Evolutionary conservation across 2,113 vertebrate species (phyloP).

Genomic region (Sinocyclocheilus rhinocerous): DNA sequence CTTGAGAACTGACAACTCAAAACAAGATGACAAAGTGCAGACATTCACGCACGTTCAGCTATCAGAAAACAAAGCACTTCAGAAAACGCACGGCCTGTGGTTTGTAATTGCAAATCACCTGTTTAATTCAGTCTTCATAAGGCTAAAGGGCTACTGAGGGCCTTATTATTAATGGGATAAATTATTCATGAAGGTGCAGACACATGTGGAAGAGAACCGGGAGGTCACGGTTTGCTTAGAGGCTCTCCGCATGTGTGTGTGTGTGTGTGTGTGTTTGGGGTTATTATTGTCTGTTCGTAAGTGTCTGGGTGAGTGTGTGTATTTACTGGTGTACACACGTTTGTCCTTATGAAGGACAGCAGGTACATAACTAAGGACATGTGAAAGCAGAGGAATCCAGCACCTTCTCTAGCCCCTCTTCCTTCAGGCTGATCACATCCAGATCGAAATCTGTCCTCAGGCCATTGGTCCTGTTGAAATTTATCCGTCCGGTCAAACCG

Average conservation of each 20-base stretch:
- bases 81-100: constrained; percentile 57
- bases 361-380: constrained; percentile 35
- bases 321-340: no score
- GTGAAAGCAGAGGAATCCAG: neutral
- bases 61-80: constrained; percentile 63
- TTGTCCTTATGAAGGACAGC: constrained; percentile 13
- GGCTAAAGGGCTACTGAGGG: constrained; percentile 67
- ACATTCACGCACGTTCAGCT: constrained; percentile 47
- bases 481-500: constrained; percentile 97
- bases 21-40: constrained; percentile 46
- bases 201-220: constrained; percentile 55
- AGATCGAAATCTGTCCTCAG: constrained; percentile 98
- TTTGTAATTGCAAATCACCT: constrained; percentile 77
- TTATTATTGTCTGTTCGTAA: neutral
- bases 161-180: constrained; percentile 73
- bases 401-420: constrained; percentile 98
- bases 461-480: constrained; percentile 96
- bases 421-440: constrained; percentile 97
- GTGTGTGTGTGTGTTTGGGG: no score
- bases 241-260: constrained; percentile 55
- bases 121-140: constrained; percentile 75
- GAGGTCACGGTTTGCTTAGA: constrained; percentile 69
- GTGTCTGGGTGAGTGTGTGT: constrained; percentile 44
- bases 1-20: constrained; percentile 49
- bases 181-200: constrained; percentile 75